Base-by-base conservation (phyloP, 2,888 invertebrate genomes). In the Drosophila merina region DNA sequence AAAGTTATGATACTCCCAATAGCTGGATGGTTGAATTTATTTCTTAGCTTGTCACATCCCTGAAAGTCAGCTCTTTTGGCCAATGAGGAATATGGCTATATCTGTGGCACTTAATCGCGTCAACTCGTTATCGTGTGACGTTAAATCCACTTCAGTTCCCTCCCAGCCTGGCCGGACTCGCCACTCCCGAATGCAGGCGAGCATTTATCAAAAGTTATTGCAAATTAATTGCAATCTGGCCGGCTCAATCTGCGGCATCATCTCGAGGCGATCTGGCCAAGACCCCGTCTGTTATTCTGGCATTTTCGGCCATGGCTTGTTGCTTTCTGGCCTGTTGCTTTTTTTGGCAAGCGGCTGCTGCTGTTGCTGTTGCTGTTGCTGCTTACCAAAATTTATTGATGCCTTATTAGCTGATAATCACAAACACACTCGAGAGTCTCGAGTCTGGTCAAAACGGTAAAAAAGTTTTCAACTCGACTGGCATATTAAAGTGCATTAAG, bases 361-460 rank as follows among this genome's bases (percentile, higher is more conserved):
- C 42, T 14, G 59, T 26, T 38, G 31, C 42, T 14, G 59, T 26
- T 38, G 31, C 42, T 50, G 57, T 42, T 70, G 77, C 88, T 84
- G 84, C 86, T 88, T 86, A 86, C 87, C 82, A 88, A 88, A 87
- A 88, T 88, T 87, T 87, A 89, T 89, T 88, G 89, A 84, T 89
- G 84, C 89, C 90, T 89, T 90, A 90, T 90, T 90, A 90, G 88
- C 88, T 84, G 89, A 89, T 89, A 89, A 89, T 89, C 90, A 80
- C 76, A 86, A 78, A 76, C 81, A 85, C 72, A 79, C 72, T 72
- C 51, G 63, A 20, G 20, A 20, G 20, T 20, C 20, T 1, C 1
- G 63, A 12, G 6, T 26, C 36, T 52, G 40, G 48, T 64, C 71
- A 50, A 73, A 88, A 89, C 82, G 89, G 88, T 86, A 86, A 87